A percentile compares a stretch with the other conserved stretches of the same genome.
Conservation (phyloP, 2,797 vertebrate species). For the Menidia menidia region DNA sequence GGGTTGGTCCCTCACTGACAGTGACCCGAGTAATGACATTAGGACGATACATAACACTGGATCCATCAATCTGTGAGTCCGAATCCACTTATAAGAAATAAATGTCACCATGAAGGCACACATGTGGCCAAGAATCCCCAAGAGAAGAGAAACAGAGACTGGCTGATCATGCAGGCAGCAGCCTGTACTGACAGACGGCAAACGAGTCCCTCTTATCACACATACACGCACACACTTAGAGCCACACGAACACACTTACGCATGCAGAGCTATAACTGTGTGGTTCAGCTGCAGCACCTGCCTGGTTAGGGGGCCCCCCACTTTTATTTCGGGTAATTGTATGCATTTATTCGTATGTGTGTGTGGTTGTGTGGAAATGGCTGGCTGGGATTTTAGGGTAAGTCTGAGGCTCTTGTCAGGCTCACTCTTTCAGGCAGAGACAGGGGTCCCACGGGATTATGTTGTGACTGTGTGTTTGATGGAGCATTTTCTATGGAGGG, state of each 20-base stretch:
- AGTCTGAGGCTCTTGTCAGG: conserved; percentile 76
- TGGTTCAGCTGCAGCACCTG: conserved; percentile 77
- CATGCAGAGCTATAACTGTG: conserved; percentile 25
- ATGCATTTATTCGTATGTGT: conserved; percentile 31
- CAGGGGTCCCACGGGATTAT: conserved; percentile 78
- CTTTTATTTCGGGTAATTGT: conserved; percentile 37
- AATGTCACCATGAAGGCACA: conserved; percentile 1
- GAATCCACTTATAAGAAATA: conserved; percentile 32
- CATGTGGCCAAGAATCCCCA: conserved; percentile 48
- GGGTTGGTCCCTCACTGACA: conserved; percentile 52
- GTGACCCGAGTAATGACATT: conserved; percentile 74
- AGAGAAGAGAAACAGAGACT: conserved; percentile 54
- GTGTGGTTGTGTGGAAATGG: conserved; percentile 34
- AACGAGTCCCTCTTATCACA: conserved; percentile 43
- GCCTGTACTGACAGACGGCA: conserved; percentile 76
- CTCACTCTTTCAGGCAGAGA: conserved; percentile 71
- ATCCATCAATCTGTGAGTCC: conserved; percentile 75
- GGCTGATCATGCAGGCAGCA: conserved; percentile 64
- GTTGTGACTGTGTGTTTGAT: conserved; percentile 44
- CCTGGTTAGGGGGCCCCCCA: conserved; percentile 64
- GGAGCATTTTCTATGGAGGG: conserved; percentile 66
- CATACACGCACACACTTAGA: conserved; percentile 37
- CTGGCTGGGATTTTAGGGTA: conserved; percentile 60
- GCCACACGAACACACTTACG: conserved; percentile 39
- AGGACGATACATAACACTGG: conserved; percentile 78